phyloP scores from a whole-genome alignment of 1,140 invertebrate species.

The Rhyzopertha dominica region DNA sequence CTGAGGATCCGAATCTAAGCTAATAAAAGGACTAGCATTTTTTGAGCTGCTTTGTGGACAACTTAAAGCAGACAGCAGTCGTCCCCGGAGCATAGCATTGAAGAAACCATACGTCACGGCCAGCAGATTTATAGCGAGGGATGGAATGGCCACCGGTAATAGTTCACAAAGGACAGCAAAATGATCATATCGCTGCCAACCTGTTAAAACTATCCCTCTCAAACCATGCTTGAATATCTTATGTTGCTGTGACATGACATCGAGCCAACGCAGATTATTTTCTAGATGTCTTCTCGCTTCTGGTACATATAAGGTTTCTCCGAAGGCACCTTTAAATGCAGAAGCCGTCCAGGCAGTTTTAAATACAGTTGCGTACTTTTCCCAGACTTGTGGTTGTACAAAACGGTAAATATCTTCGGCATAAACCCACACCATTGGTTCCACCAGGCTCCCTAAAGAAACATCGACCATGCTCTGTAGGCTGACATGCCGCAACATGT shows the following conservation, averaged over 20 bases:
- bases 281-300: conserved; percentile 62
- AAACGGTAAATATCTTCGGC: conserved; percentile 53
- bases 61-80: conserved; percentile 52
- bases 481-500: conserved; percentile 81
- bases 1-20: conserved; percentile 54
- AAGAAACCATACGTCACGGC: conserved; percentile 58
- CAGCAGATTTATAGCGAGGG: conserved; percentile 54
- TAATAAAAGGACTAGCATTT: conserved; percentile 45
- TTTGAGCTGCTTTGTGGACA: conserved; percentile 46
- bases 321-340: conserved; percentile 87
- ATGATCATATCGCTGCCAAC: conserved; percentile 87
- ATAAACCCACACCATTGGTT: conserved; percentile 86
- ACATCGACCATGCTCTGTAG: conserved; percentile 59
- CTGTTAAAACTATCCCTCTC: conserved; percentile 65
- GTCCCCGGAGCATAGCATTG: conserved; percentile 51
- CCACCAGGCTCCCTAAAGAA: conserved; percentile 68
- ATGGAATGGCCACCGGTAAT: conserved; percentile 78
- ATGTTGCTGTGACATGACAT: conserved; percentile 55
- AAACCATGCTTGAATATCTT: conserved; percentile 54
- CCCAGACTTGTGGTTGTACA: conserved; percentile 58
- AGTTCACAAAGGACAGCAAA: conserved; percentile 90
- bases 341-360: conserved; percentile 87
- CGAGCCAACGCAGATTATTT: conserved; percentile 67
- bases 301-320: conserved; percentile 67
- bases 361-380: conserved; percentile 77